Conservation (phyloP, 2,797 vertebrate genomes). For the Coracias cyanogaster region DNA sequence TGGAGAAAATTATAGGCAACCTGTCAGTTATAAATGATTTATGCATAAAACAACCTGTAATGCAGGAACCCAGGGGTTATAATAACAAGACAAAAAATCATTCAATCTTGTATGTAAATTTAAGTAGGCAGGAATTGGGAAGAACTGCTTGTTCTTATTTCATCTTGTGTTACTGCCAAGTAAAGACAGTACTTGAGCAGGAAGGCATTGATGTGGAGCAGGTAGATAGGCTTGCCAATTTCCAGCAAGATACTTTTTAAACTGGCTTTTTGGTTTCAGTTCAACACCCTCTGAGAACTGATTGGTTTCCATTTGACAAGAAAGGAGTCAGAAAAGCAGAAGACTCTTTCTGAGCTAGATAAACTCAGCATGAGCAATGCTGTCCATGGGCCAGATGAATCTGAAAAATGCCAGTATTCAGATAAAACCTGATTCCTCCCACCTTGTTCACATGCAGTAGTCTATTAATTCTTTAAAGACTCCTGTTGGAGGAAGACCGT, state of each 20-base stretch:
- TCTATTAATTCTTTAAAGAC: background rate
- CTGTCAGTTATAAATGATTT: slow-evolving; percentile 40
- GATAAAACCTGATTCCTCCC: background rate
- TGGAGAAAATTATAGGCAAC: slow-evolving; percentile 57
- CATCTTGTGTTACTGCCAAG: slow-evolving; percentile 60
- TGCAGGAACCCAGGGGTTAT: slow-evolving; percentile 21
- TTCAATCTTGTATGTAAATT: slow-evolving; percentile 64
- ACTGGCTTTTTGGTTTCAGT: slow-evolving; percentile 35
- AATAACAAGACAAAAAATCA: slow-evolving; percentile 68
- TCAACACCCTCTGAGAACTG: slow-evolving; percentile 48
- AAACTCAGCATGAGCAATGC: background rate
- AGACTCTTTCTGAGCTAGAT: slow-evolving; percentile 24
- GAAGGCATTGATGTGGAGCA: slow-evolving; percentile 56
- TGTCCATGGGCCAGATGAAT: background rate
- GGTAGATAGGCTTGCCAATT: slow-evolving; percentile 46
- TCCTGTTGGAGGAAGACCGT: background rate
- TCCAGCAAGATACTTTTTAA: slow-evolving; percentile 28
- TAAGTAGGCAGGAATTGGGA: slow-evolving; percentile 63
- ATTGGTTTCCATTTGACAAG: slow-evolving; percentile 55
- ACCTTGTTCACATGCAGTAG: background rate
- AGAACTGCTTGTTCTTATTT: slow-evolving; percentile 57
- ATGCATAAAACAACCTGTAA: slow-evolving; percentile 42
- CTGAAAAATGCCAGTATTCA: background rate
- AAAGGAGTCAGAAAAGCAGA: slow-evolving; percentile 40
- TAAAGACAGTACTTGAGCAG: slow-evolving; percentile 43